These are phyloP conservation scores for Botrylloides violaceus DNA, from an alignment of 23 tunicate species.

Conservation along the genomic window DNA sequence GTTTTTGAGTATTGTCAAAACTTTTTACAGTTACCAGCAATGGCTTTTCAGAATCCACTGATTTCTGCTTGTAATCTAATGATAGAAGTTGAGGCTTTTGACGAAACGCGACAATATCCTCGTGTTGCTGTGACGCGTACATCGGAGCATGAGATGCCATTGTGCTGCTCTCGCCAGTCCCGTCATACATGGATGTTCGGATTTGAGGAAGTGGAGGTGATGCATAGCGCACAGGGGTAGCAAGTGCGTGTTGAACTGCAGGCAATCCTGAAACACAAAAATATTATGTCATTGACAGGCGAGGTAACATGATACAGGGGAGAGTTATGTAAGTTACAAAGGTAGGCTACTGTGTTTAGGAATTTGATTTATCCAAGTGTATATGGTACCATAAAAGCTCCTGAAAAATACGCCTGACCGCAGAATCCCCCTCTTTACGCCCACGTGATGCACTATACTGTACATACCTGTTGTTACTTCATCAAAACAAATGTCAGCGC, in stretches of 20 bases:
- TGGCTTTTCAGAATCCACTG: slow-evolving; percentile 1
- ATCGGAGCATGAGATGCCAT: not conserved
- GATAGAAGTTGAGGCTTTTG: not conserved
- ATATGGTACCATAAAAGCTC: no score
- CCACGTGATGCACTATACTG: no score
- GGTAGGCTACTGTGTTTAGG: no score
- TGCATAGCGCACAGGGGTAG: slow-evolving; percentile 8
- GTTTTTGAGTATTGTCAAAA: not conserved
- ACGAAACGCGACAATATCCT: not conserved
- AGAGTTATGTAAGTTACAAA: no score
- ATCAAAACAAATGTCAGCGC: no score
- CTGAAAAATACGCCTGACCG: no score
- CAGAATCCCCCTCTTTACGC: no score
- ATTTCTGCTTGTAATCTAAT: not conserved
- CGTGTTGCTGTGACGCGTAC: slow-evolving; percentile 2
- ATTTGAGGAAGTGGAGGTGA: slow-evolving; percentile 29
- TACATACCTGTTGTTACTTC: no score
- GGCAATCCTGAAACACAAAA: slow-evolving; percentile 23
- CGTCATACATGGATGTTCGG: slow-evolving; percentile 16
- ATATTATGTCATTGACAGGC: no score
- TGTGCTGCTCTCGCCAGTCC: not conserved
- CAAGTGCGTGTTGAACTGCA: not conserved
- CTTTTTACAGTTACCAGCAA: not conserved
- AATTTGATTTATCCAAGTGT: no score
- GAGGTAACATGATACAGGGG: no score